Base-by-base conservation (phyloP, 2,113 vertebrate species). In the Oreochromis tanganicae region DNA sequence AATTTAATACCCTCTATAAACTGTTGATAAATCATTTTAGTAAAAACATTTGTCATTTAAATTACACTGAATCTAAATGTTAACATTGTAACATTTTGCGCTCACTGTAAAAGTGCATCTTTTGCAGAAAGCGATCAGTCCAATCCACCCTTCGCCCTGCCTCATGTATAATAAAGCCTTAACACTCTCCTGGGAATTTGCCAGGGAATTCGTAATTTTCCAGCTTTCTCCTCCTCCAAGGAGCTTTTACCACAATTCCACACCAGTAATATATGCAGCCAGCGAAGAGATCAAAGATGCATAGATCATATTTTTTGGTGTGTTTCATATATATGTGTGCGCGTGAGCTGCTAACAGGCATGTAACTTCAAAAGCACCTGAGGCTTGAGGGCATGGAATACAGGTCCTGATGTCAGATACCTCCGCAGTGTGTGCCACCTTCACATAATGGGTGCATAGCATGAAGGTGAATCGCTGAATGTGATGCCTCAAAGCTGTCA, bases 271-370 rank as follows among this genome's bases (percentile, higher is more conserved):
- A 63, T 89, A 93, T 94, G 90, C 93, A 94, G 83, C 82, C 75
- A 38, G 85, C 52, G 5, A 48, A 4, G 56, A 92, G 87, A 95
- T 95, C 93, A 95, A 94, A 94, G 89, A 93, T 92, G 27, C 88
- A 86, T 36, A 27, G 52, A 84, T 91, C 66, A 66, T 80, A 38
- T 91, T 88, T 92, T 59, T 92, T 59, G n/a, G 82, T 73, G 91
- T 82, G 66, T 86, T 91, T 85, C 24, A 34, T 81, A 88, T 87
- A 86, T 50, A 85, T 29, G 86, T 82, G 88, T 81, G 90, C 36
- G 63, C 81, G 91, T 83, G 87, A 66, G 91, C 88, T 61, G 87
- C 91, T 91, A 91, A 93, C 85, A 88, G 87, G 84, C 91, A 56
- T 84, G 91, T 73, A 48, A 34, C 91, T 94, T 95, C 91, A 94